These are phyloP conservation scores for Tenthredo mesomela DNA, from an alignment of 2,888 invertebrate genomes.

Conservation along the genomic window DNA sequence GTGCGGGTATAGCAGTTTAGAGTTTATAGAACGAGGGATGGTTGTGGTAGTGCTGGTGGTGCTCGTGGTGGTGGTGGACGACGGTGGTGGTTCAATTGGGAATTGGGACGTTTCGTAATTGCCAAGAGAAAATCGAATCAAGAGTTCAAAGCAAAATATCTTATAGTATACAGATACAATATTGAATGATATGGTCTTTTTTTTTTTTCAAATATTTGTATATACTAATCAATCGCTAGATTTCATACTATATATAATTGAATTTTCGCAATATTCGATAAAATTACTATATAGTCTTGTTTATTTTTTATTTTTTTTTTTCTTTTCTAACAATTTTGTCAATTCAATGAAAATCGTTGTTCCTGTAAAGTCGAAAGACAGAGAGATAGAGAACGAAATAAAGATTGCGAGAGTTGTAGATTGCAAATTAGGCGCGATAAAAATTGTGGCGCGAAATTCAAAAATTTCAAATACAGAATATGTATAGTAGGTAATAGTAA, in stretches of 20 bases:
- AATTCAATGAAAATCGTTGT: neutral
- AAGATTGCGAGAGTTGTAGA: neutral
- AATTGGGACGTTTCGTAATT: neutral
- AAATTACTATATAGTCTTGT: no score
- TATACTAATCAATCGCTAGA: no score
- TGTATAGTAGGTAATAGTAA: no score
- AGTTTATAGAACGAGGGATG: neutral
- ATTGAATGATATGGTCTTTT: neutral
- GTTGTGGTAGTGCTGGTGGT: neutral
- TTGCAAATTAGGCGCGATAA: neutral
- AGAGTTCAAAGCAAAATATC: neutral
- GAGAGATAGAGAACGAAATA: no score
- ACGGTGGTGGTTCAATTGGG: neutral
- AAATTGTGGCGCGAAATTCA: neutral
- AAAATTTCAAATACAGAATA: neutral
- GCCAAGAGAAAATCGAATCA: conserved; percentile 5
- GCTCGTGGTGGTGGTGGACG: neutral
- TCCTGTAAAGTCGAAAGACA: neutral
- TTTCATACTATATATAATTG: no score
- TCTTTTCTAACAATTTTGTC: neutral
- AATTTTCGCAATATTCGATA: no score
- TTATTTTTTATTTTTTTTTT: neutral
- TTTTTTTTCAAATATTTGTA: neutral
- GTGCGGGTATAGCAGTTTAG: neutral
- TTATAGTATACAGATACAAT: neutral